These are phyloP conservation scores for Speoplatyrhinus poulsoni DNA, from an alignment of 2,113 vertebrate genomes.

Conservation along the genomic window DNA sequence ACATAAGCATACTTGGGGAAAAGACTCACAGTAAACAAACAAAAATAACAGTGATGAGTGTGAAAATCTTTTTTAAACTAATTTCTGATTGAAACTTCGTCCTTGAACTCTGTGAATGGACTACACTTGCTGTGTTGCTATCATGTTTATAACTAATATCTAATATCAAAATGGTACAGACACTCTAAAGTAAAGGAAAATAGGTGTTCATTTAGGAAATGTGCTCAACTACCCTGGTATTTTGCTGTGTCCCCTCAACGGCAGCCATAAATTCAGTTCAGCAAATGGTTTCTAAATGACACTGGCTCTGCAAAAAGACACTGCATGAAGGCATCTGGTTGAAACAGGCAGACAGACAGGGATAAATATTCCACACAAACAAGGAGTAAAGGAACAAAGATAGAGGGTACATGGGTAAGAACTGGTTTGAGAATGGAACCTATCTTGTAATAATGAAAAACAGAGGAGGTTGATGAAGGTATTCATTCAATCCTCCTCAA, in stretches of 20 bases:
- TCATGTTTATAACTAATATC: constrained; percentile 4
- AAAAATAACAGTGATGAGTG: constrained; percentile 30
- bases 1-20: constrained; percentile 26
- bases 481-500: constrained; percentile 17
- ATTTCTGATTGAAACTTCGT: constrained; percentile 41
- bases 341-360: constrained; percentile 66
- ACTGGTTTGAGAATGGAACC: constrained; percentile 27
- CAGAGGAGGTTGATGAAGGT: constrained; percentile 3
- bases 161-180: constrained; percentile 28
- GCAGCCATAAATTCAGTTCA: constrained; percentile 70
- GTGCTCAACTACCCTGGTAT: constrained; percentile 68
- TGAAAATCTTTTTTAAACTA: constrained; percentile 22
- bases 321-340: constrained; percentile 62
- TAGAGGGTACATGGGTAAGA: too few relatives aligned
- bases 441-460: constrained; percentile 28
- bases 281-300: constrained; percentile 76
- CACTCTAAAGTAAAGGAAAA: constrained; percentile 27
- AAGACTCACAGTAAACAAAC: constrained; percentile 11
- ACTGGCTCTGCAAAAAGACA: constrained; percentile 75
- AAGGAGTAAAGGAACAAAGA: constrained; percentile 17
- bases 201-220: constrained; percentile 67
- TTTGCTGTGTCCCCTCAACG: constrained; percentile 69
- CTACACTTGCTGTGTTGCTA: not conserved
- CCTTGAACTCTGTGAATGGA: constrained; percentile 42
- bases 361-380: constrained; percentile 58